Evolutionary conservation across 2,797 vertebrate genomes (phyloP).

Genomic region (Sebastes minor): DNA sequence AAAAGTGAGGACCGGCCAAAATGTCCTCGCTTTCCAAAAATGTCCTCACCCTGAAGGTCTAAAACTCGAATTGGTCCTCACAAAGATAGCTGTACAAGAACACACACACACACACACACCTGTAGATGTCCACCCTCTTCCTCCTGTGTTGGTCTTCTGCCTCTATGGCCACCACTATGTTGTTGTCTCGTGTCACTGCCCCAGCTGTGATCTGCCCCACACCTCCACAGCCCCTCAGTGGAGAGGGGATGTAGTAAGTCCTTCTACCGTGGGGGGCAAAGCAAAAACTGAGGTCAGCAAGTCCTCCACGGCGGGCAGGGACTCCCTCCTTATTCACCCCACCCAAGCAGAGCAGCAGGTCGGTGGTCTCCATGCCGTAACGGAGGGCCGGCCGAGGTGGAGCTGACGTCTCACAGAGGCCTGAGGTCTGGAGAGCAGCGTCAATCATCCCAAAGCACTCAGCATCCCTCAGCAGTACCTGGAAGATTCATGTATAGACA

Average conservation of each 20-base stretch:
- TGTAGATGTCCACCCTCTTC: conserved; percentile 87
- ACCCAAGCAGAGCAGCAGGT: conserved; percentile 89
- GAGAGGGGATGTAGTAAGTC: conserved; percentile 88
- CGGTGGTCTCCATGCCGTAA: conserved; percentile 91
- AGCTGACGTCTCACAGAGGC: conserved; percentile 73
- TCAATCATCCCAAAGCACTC: conserved; percentile 87
- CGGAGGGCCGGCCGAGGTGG: conserved; percentile 81
- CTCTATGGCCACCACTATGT: conserved; percentile 87
- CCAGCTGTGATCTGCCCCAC: conserved; percentile 84
- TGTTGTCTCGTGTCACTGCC: conserved; percentile 86
- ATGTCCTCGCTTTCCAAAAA: too few species aligned
- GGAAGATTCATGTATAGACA: not conserved
- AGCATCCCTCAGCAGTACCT: conserved; percentile 75
- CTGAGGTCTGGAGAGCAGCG: conserved; percentile 80
- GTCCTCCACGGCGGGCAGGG: conserved; percentile 82
- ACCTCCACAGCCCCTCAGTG: conserved; percentile 80
- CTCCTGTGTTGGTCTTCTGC: conserved; percentile 81
- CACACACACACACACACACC: conserved; percentile 76
- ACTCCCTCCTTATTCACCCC: conserved; percentile 82
- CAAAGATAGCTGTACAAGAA: conserved; percentile 32
- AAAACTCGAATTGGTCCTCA: too few species aligned
- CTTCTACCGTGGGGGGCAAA: conserved; percentile 80
- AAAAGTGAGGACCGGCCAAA: too few species aligned
- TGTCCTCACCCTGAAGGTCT: too few species aligned
- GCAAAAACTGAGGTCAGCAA: conserved; percentile 89